Percentiles rank a stretch among this genome's conserved stretches.
phyloP scores from a whole-genome alignment of 2,113 vertebrate species.

The Hemibagrus wyckioides region DNA sequence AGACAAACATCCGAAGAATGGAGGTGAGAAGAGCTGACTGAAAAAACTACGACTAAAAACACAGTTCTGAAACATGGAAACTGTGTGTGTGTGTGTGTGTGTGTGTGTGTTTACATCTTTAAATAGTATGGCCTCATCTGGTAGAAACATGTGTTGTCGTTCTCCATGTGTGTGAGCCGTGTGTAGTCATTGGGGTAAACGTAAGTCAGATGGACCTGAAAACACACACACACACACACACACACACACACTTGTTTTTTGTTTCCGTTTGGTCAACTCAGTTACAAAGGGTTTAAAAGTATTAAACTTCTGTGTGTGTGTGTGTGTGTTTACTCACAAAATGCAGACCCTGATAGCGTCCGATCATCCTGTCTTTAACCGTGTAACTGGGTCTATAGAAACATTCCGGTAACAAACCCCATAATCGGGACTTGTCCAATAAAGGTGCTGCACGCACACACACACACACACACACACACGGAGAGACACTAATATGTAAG shows the following conservation, averaged over 20 bases:
- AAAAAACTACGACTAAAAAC: neutral
- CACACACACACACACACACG: conserved; percentile 25
- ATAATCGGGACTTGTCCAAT: conserved; percentile 74
- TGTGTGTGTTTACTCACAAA: conserved; percentile 80
- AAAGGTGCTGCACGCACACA: conserved; percentile 77
- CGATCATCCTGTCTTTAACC: conserved; percentile 78
- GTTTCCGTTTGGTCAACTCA: neutral
- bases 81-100: neutral
- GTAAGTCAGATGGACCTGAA: conserved; percentile 86
- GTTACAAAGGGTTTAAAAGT: neutral
- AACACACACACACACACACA: conserved; percentile 28
- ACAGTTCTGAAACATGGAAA: too few relatives aligned
- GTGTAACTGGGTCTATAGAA: conserved; percentile 87
- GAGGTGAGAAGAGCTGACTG: neutral
- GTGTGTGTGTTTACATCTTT: conserved; percentile 71
- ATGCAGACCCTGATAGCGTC: conserved; percentile 90
- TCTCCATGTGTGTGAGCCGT: conserved; percentile 92
- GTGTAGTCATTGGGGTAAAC: conserved; percentile 94
- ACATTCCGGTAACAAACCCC: conserved; percentile 81
- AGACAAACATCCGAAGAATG: neutral
- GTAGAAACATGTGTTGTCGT: conserved; percentile 89
- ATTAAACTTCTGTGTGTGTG: neutral
- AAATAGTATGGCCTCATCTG: conserved; percentile 72
- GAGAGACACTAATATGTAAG: too few relatives aligned
- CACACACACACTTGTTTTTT: neutral